Evolutionary conservation across 2,888 invertebrate genomes (phyloP).

Genomic region (Ischnus inquisitorius): DNA sequence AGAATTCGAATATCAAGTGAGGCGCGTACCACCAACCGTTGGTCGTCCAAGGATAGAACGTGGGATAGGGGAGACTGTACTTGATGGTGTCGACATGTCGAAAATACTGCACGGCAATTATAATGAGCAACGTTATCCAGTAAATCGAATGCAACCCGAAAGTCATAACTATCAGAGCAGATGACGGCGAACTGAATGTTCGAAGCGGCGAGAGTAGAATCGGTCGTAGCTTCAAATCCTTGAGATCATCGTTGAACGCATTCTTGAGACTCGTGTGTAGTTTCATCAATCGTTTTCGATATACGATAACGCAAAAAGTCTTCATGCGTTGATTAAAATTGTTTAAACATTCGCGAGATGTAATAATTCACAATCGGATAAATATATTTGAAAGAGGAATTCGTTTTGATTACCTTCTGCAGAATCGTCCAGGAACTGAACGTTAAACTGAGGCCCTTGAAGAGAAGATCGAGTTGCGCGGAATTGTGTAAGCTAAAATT

Average conservation of each 20-base stretch:
- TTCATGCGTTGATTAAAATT: neutral
- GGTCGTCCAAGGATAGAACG: constrained; percentile 41
- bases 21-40: constrained; percentile 62
- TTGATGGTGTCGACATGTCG: constrained; percentile 32
- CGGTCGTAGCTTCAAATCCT: constrained; percentile 8
- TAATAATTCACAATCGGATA: neutral
- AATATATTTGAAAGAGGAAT: neutral
- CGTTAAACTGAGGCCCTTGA: constrained; percentile 1
- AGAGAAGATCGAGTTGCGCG: neutral
- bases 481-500: constrained; percentile 5
- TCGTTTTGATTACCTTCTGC: constrained; percentile 8
- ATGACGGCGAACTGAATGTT: constrained; percentile 35
- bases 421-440: neutral
- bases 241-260: constrained; percentile 32
- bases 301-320: neutral
- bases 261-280: constrained; percentile 44
- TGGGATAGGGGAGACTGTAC: constrained; percentile 36
- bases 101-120: constrained; percentile 33
- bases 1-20: constrained; percentile 67
- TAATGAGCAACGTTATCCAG: constrained; percentile 34
- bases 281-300: constrained; percentile 10
- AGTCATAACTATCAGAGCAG: neutral
- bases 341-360: neutral
- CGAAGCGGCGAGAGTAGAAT: constrained; percentile 36
- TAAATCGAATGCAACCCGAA: constrained; percentile 2